Percentiles rank a stretch among this genome's conserved stretches.
Evolutionary conservation across 2,888 invertebrate species (phyloP).

Genomic region (Hybos culiciformis): DNA sequence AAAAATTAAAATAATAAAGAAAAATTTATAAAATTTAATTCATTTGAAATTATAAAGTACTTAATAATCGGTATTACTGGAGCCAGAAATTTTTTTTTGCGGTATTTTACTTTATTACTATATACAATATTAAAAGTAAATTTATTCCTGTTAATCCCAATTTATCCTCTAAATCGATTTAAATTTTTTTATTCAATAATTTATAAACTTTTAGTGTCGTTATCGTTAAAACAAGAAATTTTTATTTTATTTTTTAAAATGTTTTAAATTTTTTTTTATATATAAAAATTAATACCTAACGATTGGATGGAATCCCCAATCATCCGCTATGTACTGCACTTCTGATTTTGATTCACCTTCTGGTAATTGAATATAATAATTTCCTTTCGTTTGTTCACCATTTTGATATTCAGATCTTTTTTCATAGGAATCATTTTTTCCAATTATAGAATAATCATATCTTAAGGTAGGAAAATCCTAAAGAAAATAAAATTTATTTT

Average conservation of each 20-base stretch:
- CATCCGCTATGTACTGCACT: conserved; percentile 47
- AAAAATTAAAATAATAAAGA: neutral
- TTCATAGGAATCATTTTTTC: conserved; percentile 30
- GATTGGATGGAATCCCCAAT: conserved; percentile 50
- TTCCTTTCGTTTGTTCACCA: conserved; percentile 36
- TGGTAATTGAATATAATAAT: conserved; percentile 29
- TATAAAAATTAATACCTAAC: conserved; percentile 25
- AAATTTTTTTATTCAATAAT: neutral
- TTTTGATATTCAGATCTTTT: conserved; percentile 36
- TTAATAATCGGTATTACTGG: too few species aligned
- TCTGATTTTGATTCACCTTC: conserved; percentile 35
- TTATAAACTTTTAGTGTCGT: neutral
- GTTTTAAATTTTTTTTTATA: neutral
- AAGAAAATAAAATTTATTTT: conserved; percentile 1
- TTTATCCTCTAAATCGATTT: neutral
- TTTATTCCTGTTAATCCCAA: neutral
- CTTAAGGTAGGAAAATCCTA: conserved; percentile 40
- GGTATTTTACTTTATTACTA: too few species aligned
- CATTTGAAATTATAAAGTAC: too few species aligned
- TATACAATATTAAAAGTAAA: neutral
- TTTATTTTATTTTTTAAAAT: neutral
- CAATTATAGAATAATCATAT: conserved; percentile 37
- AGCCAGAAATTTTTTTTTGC: too few species aligned
- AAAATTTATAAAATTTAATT: neutral
- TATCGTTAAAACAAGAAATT: neutral